phyloP scores from a whole-genome alignment of 2,888 invertebrate genomes.

The Actias luna region DNA sequence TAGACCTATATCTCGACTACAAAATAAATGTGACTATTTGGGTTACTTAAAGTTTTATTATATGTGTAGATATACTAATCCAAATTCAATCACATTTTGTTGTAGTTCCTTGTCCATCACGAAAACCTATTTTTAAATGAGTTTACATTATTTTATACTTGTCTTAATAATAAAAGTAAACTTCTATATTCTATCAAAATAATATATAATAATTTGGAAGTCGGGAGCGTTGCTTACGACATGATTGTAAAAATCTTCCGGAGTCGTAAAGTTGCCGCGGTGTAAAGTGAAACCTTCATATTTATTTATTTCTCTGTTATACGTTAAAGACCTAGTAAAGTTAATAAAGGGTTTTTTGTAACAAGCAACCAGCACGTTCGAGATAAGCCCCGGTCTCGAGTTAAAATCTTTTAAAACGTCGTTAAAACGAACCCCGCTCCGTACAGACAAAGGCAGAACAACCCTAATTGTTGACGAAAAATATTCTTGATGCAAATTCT shows the following conservation, averaged over 20 bases:
- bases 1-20: no score
- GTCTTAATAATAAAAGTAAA: neutral
- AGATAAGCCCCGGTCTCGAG: constrained; percentile 73
- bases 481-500: constrained; percentile 80
- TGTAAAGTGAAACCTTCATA: constrained; percentile 67
- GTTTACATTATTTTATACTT: neutral
- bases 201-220: constrained; percentile 21
- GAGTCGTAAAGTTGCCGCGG: constrained; percentile 58
- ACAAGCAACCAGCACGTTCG: constrained; percentile 69
- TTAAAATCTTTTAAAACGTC: constrained; percentile 80
- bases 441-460: constrained; percentile 72
- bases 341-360: constrained; percentile 79
- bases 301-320: constrained; percentile 81
- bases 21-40: no score
- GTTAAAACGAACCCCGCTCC: constrained; percentile 75
- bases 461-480: constrained; percentile 79
- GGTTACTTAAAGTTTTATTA: no score
- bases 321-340: constrained; percentile 76
- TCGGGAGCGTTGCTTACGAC: constrained; percentile 26
- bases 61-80: no score
- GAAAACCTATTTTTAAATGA: neutral
- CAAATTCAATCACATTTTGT: neutral
- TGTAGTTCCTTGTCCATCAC: neutral
- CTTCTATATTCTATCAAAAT: constrained; percentile 21
- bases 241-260: constrained; percentile 61